These are phyloP conservation scores for Itoplectis maculator DNA, from an alignment of 2,888 invertebrate genomes.

Conservation along the genomic window DNA sequence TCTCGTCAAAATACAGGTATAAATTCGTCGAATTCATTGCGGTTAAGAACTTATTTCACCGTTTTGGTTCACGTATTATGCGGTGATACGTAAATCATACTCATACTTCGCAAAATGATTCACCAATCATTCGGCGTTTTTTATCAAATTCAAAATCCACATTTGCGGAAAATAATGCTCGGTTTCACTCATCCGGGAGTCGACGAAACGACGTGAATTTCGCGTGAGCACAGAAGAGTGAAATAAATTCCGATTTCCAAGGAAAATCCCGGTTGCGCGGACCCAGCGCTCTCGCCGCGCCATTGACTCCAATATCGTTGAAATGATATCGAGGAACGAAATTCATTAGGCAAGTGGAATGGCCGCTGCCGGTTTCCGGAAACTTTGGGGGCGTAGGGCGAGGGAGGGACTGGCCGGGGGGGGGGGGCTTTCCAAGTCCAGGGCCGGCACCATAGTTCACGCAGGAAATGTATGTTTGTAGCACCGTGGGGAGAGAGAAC, in stretches of 20 bases:
- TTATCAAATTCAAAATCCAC: neutral
- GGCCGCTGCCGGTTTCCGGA: conserved; percentile 26
- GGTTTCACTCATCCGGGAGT: neutral
- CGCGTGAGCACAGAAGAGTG: neutral
- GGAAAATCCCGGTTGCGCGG: conserved; percentile 41
- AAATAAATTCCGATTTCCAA: conserved; percentile 37
- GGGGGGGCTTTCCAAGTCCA: conserved; percentile 25
- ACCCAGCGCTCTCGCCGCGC: conserved; percentile 49
- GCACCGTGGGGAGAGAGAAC: conserved; percentile 59
- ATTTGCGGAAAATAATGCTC: neutral
- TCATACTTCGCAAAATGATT: neutral
- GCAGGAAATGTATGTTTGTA: conserved; percentile 61
- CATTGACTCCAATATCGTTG: conserved; percentile 69
- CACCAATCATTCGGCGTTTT: neutral
- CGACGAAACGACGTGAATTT: conserved; percentile 28
- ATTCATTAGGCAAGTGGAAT: conserved; percentile 69
- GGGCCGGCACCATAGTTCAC: conserved; percentile 38
- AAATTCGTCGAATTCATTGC: too few species aligned
- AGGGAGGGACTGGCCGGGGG: neutral
- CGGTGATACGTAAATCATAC: neutral
- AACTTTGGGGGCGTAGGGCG: conserved; percentile 34
- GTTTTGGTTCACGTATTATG: too few species aligned
- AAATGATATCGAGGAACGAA: conserved; percentile 67
- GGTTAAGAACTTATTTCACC: too few species aligned
- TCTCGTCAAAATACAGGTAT: too few species aligned